These are phyloP conservation scores for Perithous albicinctus DNA, from an alignment of 2,888 invertebrate genomes.

Conservation along the genomic window DNA sequence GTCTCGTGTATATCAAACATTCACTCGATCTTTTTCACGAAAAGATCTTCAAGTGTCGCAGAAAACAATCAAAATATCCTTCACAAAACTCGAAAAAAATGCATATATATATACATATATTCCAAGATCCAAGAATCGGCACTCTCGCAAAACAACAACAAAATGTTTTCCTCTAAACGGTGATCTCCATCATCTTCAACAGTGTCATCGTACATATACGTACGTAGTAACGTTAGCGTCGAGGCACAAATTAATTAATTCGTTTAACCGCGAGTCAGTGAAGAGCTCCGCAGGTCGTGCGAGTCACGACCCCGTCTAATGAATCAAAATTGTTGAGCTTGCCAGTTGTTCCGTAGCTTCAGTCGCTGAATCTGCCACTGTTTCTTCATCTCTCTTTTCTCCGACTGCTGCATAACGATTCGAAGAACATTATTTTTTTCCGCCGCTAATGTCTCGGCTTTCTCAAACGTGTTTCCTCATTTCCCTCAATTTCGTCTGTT, in stretches of 20 bases:
- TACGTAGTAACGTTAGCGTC: constrained; percentile 39
- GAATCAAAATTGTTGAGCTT: constrained; percentile 74
- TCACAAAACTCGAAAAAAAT: no score
- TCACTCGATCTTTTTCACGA: neutral
- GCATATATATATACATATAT: no score
- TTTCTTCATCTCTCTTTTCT: constrained; percentile 1
- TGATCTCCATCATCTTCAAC: neutral
- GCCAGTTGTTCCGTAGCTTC: constrained; percentile 14
- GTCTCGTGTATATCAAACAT: neutral
- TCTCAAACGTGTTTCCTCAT: no score
- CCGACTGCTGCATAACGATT: constrained; percentile 1
- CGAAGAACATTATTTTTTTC: constrained; percentile 7
- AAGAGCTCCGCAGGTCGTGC: constrained; percentile 73
- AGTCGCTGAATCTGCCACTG: constrained; percentile 3
- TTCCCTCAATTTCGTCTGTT: neutral
- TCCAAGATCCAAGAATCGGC: no score
- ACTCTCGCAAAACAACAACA: no score
- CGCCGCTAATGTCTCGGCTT: no score
- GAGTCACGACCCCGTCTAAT: constrained; percentile 75
- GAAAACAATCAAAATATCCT: no score
- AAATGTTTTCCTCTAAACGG: no score
- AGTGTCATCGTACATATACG: no score
- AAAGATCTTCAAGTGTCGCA: no score
- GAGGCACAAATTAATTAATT: constrained; percentile 75
- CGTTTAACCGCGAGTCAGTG: constrained; percentile 71